Evolutionary conservation across 2,888 invertebrate species (phyloP).

Genomic region (Bimastos eiseni): DNA sequence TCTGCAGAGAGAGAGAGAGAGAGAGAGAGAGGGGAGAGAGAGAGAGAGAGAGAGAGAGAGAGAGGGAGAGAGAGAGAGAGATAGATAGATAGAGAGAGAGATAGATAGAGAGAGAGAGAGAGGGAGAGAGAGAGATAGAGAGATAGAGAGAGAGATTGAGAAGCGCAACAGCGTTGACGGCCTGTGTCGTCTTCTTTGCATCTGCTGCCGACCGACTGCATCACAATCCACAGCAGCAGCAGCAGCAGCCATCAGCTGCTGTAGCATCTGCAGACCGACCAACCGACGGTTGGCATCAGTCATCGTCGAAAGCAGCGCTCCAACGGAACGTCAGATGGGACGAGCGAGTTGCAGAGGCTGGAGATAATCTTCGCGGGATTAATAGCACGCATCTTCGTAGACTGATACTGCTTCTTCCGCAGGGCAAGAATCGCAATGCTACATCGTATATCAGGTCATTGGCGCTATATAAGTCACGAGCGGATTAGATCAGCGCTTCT

Average conservation of each 20-base stretch:
- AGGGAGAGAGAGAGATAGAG: too few relatives aligned
- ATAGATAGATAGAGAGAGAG: too few relatives aligned
- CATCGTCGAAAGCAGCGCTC: background rate
- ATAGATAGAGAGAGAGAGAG: too few relatives aligned
- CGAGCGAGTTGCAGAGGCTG: background rate
- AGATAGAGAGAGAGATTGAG: background rate
- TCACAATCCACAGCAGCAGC: background rate
- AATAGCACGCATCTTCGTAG: background rate
- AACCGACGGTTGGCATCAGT: conserved; percentile 13
- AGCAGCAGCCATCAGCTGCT: background rate
- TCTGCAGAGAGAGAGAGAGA: background rate
- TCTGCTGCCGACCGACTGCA: background rate
- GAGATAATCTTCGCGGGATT: background rate
- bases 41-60: too few relatives aligned
- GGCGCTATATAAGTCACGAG: background rate
- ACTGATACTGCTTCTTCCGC: background rate
- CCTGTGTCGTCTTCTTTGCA: background rate
- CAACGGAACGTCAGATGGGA: background rate
- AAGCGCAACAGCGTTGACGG: background rate
- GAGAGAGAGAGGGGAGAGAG: background rate
- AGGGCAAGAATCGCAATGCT: background rate
- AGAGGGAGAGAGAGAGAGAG: too few relatives aligned
- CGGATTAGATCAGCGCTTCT: background rate
- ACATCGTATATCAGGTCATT: background rate
- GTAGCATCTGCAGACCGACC: background rate